These are phyloP conservation scores for Romanogobio albipinnatus DNA, from an alignment of 2,113 vertebrate species.

Conservation along the genomic window DNA sequence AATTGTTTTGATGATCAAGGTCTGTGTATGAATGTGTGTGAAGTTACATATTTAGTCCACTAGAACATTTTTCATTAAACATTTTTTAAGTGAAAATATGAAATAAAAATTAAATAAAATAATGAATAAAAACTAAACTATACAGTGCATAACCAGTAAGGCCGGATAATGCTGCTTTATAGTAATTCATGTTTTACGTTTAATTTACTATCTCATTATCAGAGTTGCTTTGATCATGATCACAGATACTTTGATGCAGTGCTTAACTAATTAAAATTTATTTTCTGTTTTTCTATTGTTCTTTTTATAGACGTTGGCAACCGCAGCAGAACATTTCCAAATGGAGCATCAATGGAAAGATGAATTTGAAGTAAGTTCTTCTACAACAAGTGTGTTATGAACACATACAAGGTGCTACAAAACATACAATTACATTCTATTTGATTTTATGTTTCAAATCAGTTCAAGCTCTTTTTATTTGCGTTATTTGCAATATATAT, in stretches of 20 bases:
- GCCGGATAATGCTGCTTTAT: neutral
- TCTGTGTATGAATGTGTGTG: neutral
- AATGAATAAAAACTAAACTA: neutral
- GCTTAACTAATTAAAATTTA: conserved; percentile 26
- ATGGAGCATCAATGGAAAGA: conserved; percentile 89
- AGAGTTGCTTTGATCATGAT: conserved; percentile 8
- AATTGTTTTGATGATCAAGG: neutral
- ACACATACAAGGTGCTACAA: neutral
- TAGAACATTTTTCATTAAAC: too few relatives aligned
- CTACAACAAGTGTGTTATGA: neutral
- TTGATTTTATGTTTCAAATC: neutral
- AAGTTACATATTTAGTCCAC: neutral
- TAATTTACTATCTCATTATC: neutral
- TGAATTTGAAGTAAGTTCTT: conserved; percentile 85
- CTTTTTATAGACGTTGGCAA: conserved; percentile 86
- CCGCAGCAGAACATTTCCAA: conserved; percentile 91
- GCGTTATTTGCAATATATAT: neutral
- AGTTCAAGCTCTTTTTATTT: neutral
- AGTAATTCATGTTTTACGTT: neutral
- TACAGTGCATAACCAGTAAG: neutral
- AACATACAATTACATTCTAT: neutral
- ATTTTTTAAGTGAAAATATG: neutral
- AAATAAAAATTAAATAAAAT: neutral
- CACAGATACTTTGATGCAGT: conserved; percentile 22
- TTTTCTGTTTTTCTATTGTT: conserved; percentile 55